Evolutionary conservation across 35 echinoderm and acorn worm species (phyloP).

Genomic region (Ophioderma brevispina): DNA sequence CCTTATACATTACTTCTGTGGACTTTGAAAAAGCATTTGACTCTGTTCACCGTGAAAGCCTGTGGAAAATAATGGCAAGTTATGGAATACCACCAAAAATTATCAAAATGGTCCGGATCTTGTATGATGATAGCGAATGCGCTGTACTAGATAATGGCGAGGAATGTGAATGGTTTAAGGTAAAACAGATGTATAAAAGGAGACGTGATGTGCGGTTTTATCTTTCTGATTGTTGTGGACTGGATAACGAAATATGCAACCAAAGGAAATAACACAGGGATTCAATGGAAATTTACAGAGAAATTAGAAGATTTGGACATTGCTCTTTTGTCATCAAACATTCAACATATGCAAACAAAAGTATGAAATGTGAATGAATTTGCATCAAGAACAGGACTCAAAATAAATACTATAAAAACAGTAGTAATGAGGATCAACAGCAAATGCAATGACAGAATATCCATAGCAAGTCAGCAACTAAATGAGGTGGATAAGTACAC

Average conservation of each 20-base stretch:
- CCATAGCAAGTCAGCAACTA: background rate
- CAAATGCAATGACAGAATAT: background rate
- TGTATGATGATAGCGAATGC: background rate
- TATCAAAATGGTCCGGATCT: background rate
- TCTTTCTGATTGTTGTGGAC: slow-evolving; percentile 47
- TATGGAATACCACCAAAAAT: slow-evolving; percentile 50
- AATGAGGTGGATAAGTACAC: background rate
- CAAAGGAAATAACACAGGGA: slow-evolving; percentile 14
- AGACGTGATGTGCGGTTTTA: slow-evolving; percentile 48
- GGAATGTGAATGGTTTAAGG: slow-evolving; percentile 1
- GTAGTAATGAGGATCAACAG: background rate
- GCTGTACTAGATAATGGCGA: background rate
- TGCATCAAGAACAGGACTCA: background rate
- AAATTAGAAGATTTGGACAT: slow-evolving; percentile 45
- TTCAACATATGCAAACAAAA: slow-evolving; percentile 52
- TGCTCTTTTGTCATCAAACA: slow-evolving; percentile 32
- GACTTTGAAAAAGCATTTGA: slow-evolving; percentile 67
- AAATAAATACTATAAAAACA: slow-evolving; percentile 20
- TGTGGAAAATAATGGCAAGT: slow-evolving; percentile 40
- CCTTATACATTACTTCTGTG: slow-evolving; percentile 38
- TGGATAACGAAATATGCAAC: slow-evolving; percentile 38
- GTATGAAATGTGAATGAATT: background rate
- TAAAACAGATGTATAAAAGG: slow-evolving; percentile 47
- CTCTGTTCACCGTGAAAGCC: slow-evolving; percentile 43
- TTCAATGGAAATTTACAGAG: slow-evolving; percentile 33